Percentiles rank a stretch among this genome's conserved stretches.
Conservation (phyloP, 1,140 invertebrate species). For the Aphelinus certus region DNA sequence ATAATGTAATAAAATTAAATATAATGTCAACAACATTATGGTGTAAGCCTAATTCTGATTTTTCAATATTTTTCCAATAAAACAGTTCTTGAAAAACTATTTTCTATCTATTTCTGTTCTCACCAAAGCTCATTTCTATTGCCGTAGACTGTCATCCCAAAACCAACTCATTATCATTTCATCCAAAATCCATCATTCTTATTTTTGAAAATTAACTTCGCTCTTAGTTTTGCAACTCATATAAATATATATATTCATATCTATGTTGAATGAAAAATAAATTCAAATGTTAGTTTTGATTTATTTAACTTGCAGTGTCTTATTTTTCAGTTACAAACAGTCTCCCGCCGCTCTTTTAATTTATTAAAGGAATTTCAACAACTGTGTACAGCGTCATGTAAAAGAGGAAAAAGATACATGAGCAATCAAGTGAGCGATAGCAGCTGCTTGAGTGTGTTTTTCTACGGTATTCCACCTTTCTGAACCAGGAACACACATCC, state of each 20-base stretch:
- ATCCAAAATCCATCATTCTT: conserved; percentile 11
- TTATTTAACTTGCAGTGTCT: conserved; percentile 30
- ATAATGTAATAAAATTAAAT: not conserved
- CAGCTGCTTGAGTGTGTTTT: conserved; percentile 29
- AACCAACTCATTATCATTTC: not conserved
- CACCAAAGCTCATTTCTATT: not conserved
- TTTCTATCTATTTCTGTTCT: conserved; percentile 8
- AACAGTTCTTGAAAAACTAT: conserved; percentile 28
- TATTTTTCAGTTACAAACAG: conserved; percentile 37
- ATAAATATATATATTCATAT: too few species aligned
- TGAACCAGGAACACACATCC: conserved; percentile 10
- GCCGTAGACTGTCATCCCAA: not conserved
- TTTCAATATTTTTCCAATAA: conserved; percentile 39
- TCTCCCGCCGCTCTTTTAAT: conserved; percentile 31
- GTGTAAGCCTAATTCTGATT: not conserved
- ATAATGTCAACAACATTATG: conserved; percentile 20
- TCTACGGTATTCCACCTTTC: conserved; percentile 10
- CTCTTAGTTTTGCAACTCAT: not conserved
- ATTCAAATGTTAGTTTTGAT: conserved; percentile 1
- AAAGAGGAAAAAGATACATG: conserved; percentile 16
- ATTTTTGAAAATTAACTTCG: not conserved
- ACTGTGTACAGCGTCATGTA: conserved; percentile 6
- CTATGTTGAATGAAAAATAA: too few species aligned
- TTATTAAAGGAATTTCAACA: conserved; percentile 25
- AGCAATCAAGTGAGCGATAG: conserved; percentile 3